These are phyloP conservation scores for Empidonax traillii DNA, from an alignment of 2,113 vertebrate species.

Conservation along the genomic window DNA sequence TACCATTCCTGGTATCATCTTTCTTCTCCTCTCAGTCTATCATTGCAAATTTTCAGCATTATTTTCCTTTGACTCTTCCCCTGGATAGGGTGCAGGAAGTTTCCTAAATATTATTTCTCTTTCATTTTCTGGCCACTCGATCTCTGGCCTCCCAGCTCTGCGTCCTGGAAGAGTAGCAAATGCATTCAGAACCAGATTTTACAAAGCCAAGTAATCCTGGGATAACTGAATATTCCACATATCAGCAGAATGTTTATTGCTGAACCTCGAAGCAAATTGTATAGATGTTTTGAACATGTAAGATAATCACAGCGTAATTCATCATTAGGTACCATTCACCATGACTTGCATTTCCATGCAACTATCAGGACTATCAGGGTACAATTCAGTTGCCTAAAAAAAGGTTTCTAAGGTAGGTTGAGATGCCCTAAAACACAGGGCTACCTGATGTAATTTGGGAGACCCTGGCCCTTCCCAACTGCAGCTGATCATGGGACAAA, in stretches of 20 bases:
- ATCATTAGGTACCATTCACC: not conserved
- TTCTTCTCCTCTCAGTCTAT: slow-evolving; percentile 6
- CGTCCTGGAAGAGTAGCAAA: not conserved
- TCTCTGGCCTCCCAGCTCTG: not conserved
- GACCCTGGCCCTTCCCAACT: not conserved
- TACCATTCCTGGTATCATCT: slow-evolving; percentile 20
- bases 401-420: not conserved
- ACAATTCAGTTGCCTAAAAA: not conserved
- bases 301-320: not conserved
- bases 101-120: not conserved
- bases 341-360: not conserved
- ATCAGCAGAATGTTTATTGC: not conserved
- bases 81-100: not conserved
- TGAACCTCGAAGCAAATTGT: not conserved
- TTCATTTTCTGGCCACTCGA: not conserved
- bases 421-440: not conserved
- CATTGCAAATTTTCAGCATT: not conserved
- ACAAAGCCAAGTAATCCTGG: not conserved
- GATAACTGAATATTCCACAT: not conserved
- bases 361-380: not conserved
- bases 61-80: not conserved
- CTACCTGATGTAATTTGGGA: not conserved
- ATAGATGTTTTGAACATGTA: not conserved
- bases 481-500: not conserved
- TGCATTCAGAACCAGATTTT: not conserved